Evolutionary conservation across 2,797 vertebrate species (phyloP), one percentile per base, ranked within the genome.

Genomic region (Lepilemur septentrionalis): DNA sequence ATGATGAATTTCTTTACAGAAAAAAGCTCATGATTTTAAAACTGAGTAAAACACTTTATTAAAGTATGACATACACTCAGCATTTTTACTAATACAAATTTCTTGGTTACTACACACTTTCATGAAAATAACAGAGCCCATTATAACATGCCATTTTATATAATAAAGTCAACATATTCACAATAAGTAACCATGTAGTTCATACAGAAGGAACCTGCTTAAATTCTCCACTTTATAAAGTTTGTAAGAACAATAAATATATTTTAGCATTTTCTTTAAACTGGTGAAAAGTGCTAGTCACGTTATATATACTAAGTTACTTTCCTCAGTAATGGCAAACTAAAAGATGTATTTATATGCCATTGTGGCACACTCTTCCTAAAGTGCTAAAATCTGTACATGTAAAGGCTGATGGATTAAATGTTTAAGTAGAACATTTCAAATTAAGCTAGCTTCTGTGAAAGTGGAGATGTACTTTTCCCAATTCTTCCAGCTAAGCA

Each of bases 371-470:
- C 72, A 57, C 88, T 85, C 82, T 69, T 94, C 63, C 76, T 93
- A 48, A 75, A 88, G 75, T 67, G 46, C 81, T 91, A 50, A 50
- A 76, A 69, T 92, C 78, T 73, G 67, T 78, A 94, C 75, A 70
- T 94, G 89, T 93, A 91, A 94, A 94, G 32, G 48, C 52, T 80
- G 46, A 87, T 52, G 6, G 70, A 55, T 72, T 89, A 92, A 88
- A 94, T 50, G 20, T 79, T 90, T 93, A 85, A 93, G 18, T 67
- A 38, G 30, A 61, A 93, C n/a, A 67, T 48, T 88, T 38, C 52
- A 73, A 87, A 87, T 17, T 41, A 88, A 70, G 7, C 30, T 38
- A 69, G 50, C 50, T 69, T 50, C 70, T 55, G 38, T 32, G 5
- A 96, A 76, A 70, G 38, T 75, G 28, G 20, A 75, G 25, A 41